These are phyloP conservation scores for Leiothrix lutea DNA, from an alignment of 2,113 vertebrate species.

Conservation along the genomic window DNA sequence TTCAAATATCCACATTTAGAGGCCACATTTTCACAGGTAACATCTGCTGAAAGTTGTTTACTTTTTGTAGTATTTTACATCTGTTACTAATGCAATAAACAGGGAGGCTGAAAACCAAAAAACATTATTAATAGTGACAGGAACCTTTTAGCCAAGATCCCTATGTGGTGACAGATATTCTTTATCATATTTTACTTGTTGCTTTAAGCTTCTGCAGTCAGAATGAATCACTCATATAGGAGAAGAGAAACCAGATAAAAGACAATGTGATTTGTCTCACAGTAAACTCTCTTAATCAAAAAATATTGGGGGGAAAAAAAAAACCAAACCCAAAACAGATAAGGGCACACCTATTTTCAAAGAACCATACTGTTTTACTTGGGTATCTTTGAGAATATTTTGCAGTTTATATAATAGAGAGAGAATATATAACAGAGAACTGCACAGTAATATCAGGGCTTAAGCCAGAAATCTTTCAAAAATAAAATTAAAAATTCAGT, in stretches of 20 bases:
- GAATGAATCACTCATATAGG: conserved; percentile 42
- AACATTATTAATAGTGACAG: conserved; percentile 54
- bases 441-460: not conserved
- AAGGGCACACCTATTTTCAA: not conserved
- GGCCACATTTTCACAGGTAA: not conserved
- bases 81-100: conserved; percentile 11
- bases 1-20: not conserved
- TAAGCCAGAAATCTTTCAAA: not conserved
- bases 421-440: not conserved
- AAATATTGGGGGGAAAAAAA: not conserved
- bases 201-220: conserved; percentile 55
- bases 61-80: not conserved
- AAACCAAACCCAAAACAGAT: no score
- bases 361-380: not conserved
- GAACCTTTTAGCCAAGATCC: conserved; percentile 64
- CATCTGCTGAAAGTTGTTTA: not conserved
- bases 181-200: conserved; percentile 68
- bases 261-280: not conserved
- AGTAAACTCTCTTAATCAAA: not conserved
- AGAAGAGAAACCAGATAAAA: conserved; percentile 19
- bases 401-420: not conserved
- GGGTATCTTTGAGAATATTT: not conserved
- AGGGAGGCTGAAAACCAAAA: conserved; percentile 27
- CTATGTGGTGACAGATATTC: conserved; percentile 32
- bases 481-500: not conserved